Evolutionary conservation across 2,888 invertebrate species (phyloP), one percentile per base, ranked within the genome.

Genomic region (Lithophane ornitopus): DNA sequence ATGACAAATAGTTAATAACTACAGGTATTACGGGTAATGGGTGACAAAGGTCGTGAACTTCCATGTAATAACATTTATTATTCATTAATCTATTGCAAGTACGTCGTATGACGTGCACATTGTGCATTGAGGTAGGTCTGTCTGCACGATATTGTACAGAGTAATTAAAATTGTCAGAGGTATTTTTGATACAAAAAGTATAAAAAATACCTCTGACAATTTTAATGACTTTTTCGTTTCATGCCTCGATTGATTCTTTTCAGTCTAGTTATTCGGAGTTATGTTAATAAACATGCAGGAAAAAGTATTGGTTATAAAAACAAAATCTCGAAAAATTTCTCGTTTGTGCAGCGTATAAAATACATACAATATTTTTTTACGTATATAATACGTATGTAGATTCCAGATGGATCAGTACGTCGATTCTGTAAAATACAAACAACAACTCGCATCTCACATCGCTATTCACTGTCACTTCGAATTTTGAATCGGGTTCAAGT

Each of bases 101-200:
- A 76, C 69, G 19, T 76, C 22, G 77, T 80, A 71, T 82, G 68
- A 70, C 82, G 74, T 75, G 84, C 75, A 66, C 44, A 81, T 90
- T 14, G 46, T 61, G 69, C 74, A 84, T 81, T 92, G 90, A 67
- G 92, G 93, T 90, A 93, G 93, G 91, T 87, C 88, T 62, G n/a
- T n/a, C n/a, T n/a, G 81, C 90, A 88, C 87, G 89, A 79, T 77
- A 87, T 54, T 65, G n/a, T 63, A 78, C 66, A 86, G 87, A 80
- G 80, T 79, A 85, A 79, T 78, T 80, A 77, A 78, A 34, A 39
- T 34, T 44, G 0, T 56, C 26, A 81, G 69, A 73, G 11, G 54
- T 7, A 59, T 19, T n/a, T 67, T 54, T 46, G 3, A 39, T n/a
- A 14, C 7, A n/a, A 1, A 12, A 16, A 4, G 34, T 34, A 34